A percentile compares a stretch with the other conserved stretches of the same genome.
These are phyloP conservation scores for Nematostella vectensis DNA, from an alignment of 92 coral and sea anemone species.

Conservation along the genomic window DNA sequence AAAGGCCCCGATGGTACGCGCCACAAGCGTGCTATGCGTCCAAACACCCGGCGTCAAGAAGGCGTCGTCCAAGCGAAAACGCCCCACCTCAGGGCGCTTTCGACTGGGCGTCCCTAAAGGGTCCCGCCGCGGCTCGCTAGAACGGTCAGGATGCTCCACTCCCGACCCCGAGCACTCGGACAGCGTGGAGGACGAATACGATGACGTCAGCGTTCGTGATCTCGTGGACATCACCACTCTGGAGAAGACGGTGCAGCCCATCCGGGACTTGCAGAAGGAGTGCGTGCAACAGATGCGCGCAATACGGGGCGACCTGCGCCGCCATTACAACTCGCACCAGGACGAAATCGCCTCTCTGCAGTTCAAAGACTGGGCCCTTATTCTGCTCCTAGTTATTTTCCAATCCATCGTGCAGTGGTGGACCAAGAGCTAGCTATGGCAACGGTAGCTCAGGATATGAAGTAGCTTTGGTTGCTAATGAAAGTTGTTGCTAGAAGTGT, in stretches of 20 bases:
- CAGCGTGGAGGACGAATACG: constrained; percentile 84
- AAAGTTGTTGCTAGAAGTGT: not conserved
- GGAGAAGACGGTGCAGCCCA: constrained; percentile 77
- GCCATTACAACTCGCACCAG: constrained; percentile 79
- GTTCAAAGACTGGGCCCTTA: constrained; percentile 81
- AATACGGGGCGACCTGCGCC: constrained; percentile 81
- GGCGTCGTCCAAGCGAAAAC: constrained; percentile 48
- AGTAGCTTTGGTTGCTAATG: not conserved
- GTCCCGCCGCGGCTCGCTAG: constrained; percentile 70
- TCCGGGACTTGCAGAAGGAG: constrained; percentile 80
- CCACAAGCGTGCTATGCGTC: constrained; percentile 77
- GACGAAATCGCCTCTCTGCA: constrained; percentile 79
- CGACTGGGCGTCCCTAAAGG: constrained; percentile 46
- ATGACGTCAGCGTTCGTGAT: constrained; percentile 66
- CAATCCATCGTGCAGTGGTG: constrained; percentile 85
- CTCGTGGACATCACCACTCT: constrained; percentile 51
- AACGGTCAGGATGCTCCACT: constrained; percentile 73
- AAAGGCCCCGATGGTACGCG: constrained; percentile 86
- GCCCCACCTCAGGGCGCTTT: constrained; percentile 52
- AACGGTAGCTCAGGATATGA: constrained; percentile 9
- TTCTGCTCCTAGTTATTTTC: constrained; percentile 62
- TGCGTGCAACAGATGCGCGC: constrained; percentile 92
- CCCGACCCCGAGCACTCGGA: constrained; percentile 80
- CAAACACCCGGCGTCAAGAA: constrained; percentile 46
- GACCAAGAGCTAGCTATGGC: constrained; percentile 28